These are phyloP conservation scores for Cinara cedri DNA, from an alignment of 2,888 invertebrate genomes.

Conservation along the genomic window DNA sequence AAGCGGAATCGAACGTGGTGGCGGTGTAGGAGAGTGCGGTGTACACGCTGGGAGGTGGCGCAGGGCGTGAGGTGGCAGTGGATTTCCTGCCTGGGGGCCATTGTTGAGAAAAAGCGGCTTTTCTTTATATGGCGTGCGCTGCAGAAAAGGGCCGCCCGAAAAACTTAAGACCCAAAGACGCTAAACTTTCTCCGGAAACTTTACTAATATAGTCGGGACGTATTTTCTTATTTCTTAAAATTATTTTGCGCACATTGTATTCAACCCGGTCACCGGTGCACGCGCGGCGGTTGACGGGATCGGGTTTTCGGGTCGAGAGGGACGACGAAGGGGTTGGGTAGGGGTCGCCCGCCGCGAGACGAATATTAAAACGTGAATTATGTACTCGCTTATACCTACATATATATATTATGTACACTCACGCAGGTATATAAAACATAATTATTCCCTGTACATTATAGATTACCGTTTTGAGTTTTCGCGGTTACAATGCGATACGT, in stretches of 20 bases:
- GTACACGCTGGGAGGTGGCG: not conserved
- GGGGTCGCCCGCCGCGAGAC: not conserved
- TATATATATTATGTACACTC: too few relatives aligned
- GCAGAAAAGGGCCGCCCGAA: constrained; percentile 37
- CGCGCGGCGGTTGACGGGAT: too few relatives aligned
- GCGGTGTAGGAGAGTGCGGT: not conserved
- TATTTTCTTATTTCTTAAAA: constrained; percentile 55
- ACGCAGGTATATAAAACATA: too few relatives aligned
- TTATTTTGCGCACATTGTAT: constrained; percentile 50
- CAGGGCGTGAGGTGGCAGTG: not conserved
- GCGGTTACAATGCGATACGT: too few relatives aligned
- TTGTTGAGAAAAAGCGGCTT: constrained; percentile 56
- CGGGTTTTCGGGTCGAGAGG: too few relatives aligned
- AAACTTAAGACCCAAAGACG: constrained; percentile 51
- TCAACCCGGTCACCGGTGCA: not conserved
- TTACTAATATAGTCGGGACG: constrained; percentile 54
- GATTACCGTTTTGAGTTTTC: too few relatives aligned
- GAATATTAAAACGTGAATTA: not conserved
- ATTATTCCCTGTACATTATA: too few relatives aligned
- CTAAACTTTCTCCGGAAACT: constrained; percentile 50
- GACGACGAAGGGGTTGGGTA: too few relatives aligned
- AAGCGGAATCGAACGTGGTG: not conserved
- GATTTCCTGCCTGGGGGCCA: constrained; percentile 52
- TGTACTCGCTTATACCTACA: too few relatives aligned
- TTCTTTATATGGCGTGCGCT: constrained; percentile 44